These are phyloP conservation scores for Leucozona laternaria DNA, from an alignment of 2,888 invertebrate species.

Conservation along the genomic window DNA sequence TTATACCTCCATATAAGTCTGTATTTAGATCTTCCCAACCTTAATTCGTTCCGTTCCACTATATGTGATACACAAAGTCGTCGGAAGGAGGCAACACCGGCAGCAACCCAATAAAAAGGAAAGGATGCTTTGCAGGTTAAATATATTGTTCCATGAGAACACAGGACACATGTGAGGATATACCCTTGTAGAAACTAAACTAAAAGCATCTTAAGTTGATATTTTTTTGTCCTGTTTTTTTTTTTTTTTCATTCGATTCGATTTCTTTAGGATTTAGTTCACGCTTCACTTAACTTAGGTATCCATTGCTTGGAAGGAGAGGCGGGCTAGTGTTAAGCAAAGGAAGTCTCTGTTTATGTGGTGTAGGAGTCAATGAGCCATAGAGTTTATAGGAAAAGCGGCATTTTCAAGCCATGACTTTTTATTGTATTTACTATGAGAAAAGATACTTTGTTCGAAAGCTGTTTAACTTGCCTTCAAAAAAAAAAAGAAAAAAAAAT, in stretches of 20 bases:
- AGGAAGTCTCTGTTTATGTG: constrained; percentile 27
- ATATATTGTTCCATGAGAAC: constrained; percentile 53
- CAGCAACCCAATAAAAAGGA: constrained; percentile 7
- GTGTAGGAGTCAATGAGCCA: constrained; percentile 54
- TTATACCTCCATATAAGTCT: background rate
- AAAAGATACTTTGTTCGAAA: background rate
- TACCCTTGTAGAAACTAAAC: constrained; percentile 19
- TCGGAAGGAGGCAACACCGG: background rate
- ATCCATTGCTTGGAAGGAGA: constrained; percentile 24
- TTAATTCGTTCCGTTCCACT: constrained; percentile 23
- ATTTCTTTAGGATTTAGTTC: constrained; percentile 58
- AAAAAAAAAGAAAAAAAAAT: constrained; percentile 5
- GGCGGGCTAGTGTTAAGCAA: background rate
- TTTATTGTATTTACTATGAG: constrained; percentile 28
- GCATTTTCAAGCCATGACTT: constrained; percentile 26
- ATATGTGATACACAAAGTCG: background rate
- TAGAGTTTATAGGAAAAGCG: constrained; percentile 51
- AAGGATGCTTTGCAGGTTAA: constrained; percentile 53
- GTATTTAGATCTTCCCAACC: constrained; percentile 8
- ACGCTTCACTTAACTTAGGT: constrained; percentile 39
- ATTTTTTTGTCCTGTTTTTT: constrained; percentile 45
- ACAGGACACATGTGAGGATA: background rate
- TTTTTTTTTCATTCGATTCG: constrained; percentile 63
- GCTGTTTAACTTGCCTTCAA: background rate
- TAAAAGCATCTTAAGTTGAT: constrained; percentile 56